Conservation (phyloP, 2,113 vertebrate species). For the Amblyopsis rosae region DNA sequence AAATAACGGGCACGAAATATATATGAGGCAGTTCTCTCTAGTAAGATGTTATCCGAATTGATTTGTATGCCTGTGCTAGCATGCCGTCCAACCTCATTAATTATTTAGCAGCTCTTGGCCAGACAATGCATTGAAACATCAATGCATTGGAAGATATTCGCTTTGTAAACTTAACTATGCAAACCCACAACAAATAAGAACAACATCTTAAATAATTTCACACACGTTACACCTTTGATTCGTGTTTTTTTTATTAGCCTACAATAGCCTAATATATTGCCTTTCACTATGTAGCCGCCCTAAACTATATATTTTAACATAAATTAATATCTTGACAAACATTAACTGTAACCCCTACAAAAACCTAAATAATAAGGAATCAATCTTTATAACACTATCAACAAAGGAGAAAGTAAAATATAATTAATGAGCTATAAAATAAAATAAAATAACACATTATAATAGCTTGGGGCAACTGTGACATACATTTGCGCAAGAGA, state of each 20-base stretch:
- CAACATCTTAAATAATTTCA: neutral
- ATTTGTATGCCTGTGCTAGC: conserved; percentile 51
- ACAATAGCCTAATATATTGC: neutral
- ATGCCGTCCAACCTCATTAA: conserved; percentile 66
- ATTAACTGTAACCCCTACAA: neutral
- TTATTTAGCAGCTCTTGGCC: conserved; percentile 69
- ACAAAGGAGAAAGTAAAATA: no score
- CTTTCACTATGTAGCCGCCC: neutral
- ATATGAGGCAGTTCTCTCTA: neutral
- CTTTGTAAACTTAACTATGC: conserved; percentile 2
- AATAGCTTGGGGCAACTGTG: no score
- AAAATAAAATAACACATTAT: no score
- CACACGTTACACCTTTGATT: neutral
- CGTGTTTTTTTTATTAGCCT: no score
- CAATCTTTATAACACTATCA: no score
- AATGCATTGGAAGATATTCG: conserved; percentile 32
- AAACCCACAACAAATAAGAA: neutral
- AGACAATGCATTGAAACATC: conserved; percentile 26
- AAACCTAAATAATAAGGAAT: conserved; percentile 13
- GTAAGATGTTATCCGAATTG: conserved; percentile 5
- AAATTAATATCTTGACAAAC: neutral
- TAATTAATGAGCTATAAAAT: no score
- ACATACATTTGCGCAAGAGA: no score
- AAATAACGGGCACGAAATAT: no score
- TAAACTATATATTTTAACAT: no score